A percentile compares a stretch with the other conserved stretches of the same genome.
phyloP scores from a whole-genome alignment of 2,797 vertebrate genomes.

The Anomalospiza imberbis region DNA sequence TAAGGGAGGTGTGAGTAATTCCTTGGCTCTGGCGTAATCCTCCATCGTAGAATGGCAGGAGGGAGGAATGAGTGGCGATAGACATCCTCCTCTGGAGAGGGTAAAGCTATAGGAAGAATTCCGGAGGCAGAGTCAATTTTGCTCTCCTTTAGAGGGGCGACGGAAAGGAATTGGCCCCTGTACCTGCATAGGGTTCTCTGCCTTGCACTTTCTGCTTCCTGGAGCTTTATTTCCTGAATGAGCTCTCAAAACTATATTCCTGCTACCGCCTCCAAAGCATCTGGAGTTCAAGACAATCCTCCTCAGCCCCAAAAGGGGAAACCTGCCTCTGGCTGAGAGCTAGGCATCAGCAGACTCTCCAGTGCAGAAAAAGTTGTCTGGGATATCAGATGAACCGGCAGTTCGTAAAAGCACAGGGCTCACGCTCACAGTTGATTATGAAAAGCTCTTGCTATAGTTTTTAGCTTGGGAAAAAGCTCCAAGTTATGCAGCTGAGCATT shows the following conservation, averaged over 20 bases:
- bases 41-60: not conserved
- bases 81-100: not conserved
- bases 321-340: not conserved
- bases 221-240: not conserved
- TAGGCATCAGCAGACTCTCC: not conserved
- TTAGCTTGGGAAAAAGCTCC: not conserved
- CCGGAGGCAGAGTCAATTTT: not conserved
- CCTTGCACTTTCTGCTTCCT: not conserved
- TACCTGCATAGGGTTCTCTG: not conserved
- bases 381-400: not conserved
- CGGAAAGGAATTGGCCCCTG: rapidly evolving
- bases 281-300: not conserved
- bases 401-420: not conserved
- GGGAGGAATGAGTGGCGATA: not conserved
- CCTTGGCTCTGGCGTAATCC: not conserved
- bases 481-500: not conserved
- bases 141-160: not conserved
- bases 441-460: not conserved
- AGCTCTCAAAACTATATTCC: not conserved
- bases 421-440: not conserved
- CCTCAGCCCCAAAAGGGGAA: not conserved
- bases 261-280: not conserved
- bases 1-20: not conserved
- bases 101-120: not conserved
- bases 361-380: not conserved